These are phyloP conservation scores for Hymenochirus boettgeri DNA, from an alignment of 2,113 vertebrate species.

Conservation along the genomic window DNA sequence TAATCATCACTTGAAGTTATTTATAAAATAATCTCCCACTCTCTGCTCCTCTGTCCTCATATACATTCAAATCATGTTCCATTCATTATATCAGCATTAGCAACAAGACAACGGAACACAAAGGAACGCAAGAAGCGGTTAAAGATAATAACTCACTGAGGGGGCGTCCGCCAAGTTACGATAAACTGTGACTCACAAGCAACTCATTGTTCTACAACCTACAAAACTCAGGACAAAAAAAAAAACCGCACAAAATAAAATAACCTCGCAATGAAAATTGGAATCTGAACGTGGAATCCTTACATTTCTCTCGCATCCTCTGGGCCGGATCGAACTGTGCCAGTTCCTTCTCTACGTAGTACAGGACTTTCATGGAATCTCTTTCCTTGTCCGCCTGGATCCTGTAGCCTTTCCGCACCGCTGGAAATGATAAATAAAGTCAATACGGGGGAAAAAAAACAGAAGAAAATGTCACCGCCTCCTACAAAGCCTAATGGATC, in stretches of 20 bases:
- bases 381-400: conserved; percentile 82
- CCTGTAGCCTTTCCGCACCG: conserved; percentile 84
- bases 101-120: not conserved
- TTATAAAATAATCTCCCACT: not conserved
- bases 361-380: conserved; percentile 89
- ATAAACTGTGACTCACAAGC: conserved; percentile 9
- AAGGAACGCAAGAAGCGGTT: conserved; percentile 7
- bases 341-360: conserved; percentile 89
- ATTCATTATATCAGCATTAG: not conserved
- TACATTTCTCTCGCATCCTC: conserved; percentile 81
- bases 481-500: no score
- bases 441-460: no score
- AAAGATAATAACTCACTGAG: conserved; percentile 25
- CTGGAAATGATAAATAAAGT: conserved; percentile 20
- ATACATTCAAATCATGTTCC: not conserved
- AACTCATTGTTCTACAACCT: not conserved
- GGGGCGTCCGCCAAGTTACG: conserved; percentile 11
- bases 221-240: not conserved
- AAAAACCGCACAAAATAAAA: not conserved
- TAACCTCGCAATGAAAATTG: not conserved
- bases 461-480: no score
- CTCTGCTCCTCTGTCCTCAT: not conserved
- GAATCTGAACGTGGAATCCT: conserved; percentile 51
- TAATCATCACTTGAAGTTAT: not conserved
- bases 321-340: conserved; percentile 77